Percentiles rank a stretch among this genome's conserved stretches.
Evolutionary conservation across 2,113 vertebrate species (phyloP).

Genomic region (Heterotis niloticus): DNA sequence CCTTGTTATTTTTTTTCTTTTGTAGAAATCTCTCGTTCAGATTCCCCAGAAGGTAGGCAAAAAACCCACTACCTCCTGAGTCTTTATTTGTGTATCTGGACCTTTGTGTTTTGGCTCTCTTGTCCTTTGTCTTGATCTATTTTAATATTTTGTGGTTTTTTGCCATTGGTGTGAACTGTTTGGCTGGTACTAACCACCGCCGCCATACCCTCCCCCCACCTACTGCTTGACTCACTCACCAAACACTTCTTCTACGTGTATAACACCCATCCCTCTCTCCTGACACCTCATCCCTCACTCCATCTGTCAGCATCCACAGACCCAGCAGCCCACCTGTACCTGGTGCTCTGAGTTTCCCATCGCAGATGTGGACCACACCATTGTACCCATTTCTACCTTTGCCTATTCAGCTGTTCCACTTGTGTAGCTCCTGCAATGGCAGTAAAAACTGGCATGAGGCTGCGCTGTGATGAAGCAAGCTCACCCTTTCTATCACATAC

Average conservation of each 20-base stretch:
- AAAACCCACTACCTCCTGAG: conserved; percentile 40
- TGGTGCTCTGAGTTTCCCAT: conserved; percentile 14
- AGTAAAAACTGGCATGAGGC: background rate
- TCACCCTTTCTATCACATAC: background rate
- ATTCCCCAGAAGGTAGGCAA: conserved; percentile 80
- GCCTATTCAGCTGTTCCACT: background rate
- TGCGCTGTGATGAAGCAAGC: background rate
- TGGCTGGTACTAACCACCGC: conserved; percentile 36
- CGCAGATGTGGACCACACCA: background rate
- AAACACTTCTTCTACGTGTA: conserved; percentile 35
- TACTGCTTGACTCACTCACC: conserved; percentile 11
- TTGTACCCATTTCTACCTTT: background rate
- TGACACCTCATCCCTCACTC: conserved; percentile 26
- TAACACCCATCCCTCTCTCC: conserved; percentile 35
- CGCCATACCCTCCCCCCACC: conserved; percentile 9
- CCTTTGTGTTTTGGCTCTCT: conserved; percentile 33
- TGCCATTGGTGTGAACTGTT: conserved; percentile 28
- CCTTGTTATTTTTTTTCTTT: conserved; percentile 69
- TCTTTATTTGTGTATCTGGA: conserved; percentile 27
- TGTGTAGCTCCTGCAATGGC: background rate
- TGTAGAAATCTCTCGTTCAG: conserved; percentile 90
- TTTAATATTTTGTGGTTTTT: conserved; percentile 20
- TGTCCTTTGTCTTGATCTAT: conserved; percentile 20
- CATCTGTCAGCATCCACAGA: conserved; percentile 8
- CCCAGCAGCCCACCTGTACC: conserved; percentile 17